Evolutionary conservation across 2,113 vertebrate genomes (phyloP).

Genomic region (Cyanistes caeruleus): DNA sequence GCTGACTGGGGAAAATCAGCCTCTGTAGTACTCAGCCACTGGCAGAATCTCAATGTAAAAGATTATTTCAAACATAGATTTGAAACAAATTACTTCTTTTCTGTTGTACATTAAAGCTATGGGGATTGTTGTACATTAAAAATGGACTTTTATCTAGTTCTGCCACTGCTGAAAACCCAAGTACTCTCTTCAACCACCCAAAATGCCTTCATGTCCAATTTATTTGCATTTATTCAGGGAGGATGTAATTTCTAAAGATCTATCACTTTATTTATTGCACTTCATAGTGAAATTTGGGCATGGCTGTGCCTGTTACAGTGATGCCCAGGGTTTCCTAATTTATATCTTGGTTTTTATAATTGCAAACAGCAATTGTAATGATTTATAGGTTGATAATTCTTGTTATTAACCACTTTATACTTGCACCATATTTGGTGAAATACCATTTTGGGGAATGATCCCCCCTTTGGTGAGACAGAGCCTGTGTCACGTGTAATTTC

Average conservation of each 20-base stretch:
- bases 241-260: not conserved
- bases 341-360: not conserved
- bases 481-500: not conserved
- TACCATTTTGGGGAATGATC: not conserved
- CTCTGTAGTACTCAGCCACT: not conserved
- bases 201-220: not conserved
- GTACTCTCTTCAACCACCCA: too few relatives aligned
- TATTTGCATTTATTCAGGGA: not conserved
- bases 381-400: not conserved
- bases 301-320: not conserved
- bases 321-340: not conserved
- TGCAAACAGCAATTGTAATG: not conserved
- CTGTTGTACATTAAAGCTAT: not conserved
- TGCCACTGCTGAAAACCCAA: not conserved
- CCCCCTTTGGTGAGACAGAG: not conserved
- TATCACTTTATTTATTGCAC: not conserved
- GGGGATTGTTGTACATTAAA: not conserved
- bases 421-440: not conserved
- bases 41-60: slow-evolving; percentile 15
- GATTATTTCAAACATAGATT: not conserved
- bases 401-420: not conserved
- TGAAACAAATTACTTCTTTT: not conserved
- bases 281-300: not conserved
- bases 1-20: not conserved
- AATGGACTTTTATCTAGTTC: not conserved